Evolutionary conservation across 2,888 invertebrate genomes (phyloP).

Genomic region (Seira ritae): DNA sequence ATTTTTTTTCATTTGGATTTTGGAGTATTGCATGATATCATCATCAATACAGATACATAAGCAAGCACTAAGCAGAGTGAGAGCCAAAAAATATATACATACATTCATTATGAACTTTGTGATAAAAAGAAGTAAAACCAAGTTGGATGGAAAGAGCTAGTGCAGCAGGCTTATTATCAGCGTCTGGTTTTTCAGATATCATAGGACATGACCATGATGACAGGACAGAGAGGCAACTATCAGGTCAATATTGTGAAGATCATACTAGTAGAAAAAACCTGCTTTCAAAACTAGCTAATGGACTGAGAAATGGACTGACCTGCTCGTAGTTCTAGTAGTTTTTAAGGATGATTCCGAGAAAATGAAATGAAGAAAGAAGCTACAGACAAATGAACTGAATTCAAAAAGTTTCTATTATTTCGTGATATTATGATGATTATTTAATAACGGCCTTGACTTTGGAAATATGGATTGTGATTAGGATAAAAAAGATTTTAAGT

Average conservation of each 20-base stretch:
- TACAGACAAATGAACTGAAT: too few relatives aligned
- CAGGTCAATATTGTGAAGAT: conserved; percentile 1
- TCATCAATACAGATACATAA: not conserved
- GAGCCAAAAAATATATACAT: not conserved
- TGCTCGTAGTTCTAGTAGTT: too few relatives aligned
- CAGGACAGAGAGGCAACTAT: not conserved
- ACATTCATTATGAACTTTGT: not conserved
- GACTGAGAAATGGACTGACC: not conserved
- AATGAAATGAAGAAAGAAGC: too few relatives aligned
- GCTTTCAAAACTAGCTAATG: not conserved
- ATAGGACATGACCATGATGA: not conserved
- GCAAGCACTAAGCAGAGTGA: not conserved
- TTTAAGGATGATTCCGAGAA: too few relatives aligned
- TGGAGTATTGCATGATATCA: too few relatives aligned
- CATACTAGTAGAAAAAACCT: not conserved
- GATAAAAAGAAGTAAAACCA: not conserved
- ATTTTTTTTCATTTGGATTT: too few relatives aligned
- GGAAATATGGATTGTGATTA: not conserved
- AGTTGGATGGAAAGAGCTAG: not conserved
- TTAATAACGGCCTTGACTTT: conserved; percentile 3
- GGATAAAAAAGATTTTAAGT: not conserved
- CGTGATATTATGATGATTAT: not conserved
- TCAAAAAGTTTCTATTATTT: too few relatives aligned
- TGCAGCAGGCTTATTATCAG: not conserved
- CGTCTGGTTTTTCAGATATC: conserved; percentile 7